Evolutionary conservation across 2,888 invertebrate species (phyloP).

Genomic region (Galerucella calmariensis): DNA sequence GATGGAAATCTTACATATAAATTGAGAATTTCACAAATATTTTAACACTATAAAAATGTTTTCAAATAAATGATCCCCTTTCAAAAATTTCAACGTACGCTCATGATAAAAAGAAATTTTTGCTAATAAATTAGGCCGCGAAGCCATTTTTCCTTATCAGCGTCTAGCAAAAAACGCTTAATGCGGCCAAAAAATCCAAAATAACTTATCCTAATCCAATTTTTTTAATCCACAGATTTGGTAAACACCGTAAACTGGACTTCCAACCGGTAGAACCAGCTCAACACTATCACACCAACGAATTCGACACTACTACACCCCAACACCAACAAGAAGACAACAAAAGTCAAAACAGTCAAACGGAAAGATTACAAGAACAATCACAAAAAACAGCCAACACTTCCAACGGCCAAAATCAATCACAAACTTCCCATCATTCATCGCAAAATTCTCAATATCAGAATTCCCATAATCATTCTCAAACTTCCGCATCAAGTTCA

Average conservation of each 20-base stretch:
- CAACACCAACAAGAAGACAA: slow-evolving; percentile 63
- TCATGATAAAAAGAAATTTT: no score
- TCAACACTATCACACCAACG: slow-evolving; percentile 58
- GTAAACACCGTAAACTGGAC: slow-evolving; percentile 72
- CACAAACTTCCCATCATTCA: slow-evolving; percentile 17
- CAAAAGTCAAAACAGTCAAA: slow-evolving; percentile 64
- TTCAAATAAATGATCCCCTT: no score
- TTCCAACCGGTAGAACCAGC: slow-evolving; percentile 52
- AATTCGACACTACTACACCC: slow-evolving; percentile 61
- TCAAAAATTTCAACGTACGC: no score
- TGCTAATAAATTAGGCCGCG: no score
- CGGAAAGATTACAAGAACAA: slow-evolving; percentile 57
- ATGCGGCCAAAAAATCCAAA: no score
- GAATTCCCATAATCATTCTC: slow-evolving; percentile 47
- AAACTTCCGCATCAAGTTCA: slow-evolving; percentile 5
- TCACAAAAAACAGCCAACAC: slow-evolving; percentile 40
- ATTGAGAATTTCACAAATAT: no score
- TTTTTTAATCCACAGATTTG: slow-evolving; percentile 67
- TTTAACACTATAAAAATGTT: no score
- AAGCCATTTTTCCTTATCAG: no score
- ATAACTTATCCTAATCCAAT: neutral
- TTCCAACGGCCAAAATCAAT: slow-evolving; percentile 28
- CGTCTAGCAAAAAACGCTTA: no score
- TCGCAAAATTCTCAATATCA: slow-evolving; percentile 13
- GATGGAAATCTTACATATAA: no score